Conservation (phyloP, 2,888 invertebrate genomes). For the Stenolophus ochropezus region DNA sequence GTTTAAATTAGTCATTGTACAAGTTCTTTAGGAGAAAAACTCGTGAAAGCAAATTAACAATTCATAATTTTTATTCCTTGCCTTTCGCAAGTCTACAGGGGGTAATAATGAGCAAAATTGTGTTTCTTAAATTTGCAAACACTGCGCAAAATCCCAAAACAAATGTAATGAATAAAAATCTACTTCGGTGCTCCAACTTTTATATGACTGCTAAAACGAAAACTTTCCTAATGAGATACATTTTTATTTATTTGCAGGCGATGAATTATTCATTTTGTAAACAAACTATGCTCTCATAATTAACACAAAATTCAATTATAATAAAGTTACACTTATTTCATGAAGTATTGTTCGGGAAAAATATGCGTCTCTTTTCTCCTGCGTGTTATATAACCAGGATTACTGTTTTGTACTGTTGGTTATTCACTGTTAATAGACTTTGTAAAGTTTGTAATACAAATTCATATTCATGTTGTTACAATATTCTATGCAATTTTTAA, state of each 20-base stretch:
- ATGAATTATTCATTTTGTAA: neutral
- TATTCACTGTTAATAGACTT: no score
- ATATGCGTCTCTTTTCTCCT: no score
- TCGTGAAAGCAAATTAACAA: constrained; percentile 47
- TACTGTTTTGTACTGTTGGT: no score
- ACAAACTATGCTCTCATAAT: neutral
- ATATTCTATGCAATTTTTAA: no score
- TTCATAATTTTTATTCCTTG: constrained; percentile 47
- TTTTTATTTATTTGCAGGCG: neutral
- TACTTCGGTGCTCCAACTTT: constrained; percentile 15
- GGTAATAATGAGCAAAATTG: constrained; percentile 39
- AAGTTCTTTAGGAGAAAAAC: constrained; percentile 38
- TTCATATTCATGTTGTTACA: no score
- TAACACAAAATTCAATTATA: neutral
- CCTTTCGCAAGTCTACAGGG: constrained; percentile 12
- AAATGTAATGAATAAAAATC: constrained; percentile 46
- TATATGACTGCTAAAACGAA: neutral
- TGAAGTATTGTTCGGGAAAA: no score
- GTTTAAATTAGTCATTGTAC: constrained; percentile 23
- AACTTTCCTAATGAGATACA: neutral
- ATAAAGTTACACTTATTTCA: no score
- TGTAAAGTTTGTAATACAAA: no score
- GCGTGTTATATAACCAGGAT: no score
- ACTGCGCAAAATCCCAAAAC: constrained; percentile 26
- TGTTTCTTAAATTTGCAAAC: constrained; percentile 44